Base-by-base conservation (phyloP, 35 echinoderm and acorn worm species). In the Apostichopus californicus region DNA sequence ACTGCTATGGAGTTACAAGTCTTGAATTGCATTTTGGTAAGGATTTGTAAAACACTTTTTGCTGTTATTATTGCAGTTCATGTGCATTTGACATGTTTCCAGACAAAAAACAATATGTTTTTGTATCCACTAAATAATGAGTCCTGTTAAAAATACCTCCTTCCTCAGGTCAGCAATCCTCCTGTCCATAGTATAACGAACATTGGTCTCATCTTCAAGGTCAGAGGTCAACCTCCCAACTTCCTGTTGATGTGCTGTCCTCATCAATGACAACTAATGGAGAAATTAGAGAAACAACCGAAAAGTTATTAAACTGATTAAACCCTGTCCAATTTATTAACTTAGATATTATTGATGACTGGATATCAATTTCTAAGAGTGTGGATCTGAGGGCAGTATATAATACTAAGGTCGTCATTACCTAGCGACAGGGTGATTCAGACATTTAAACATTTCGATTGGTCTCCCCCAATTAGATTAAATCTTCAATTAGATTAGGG, bases 141-240 rank as follows among this genome's bases (percentile, higher is more conserved):
- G 7, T 61, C 58, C 12, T 61, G 12, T 46, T 60, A 61, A 28
- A 28, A 87, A 14, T 89, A 98, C 96, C 94, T 98, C 96, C 91
- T 98, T 98, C 17, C 96, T 90, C 46, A 98, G 71, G 52, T 95
- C 94, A 13, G 94, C 94, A 12, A 98, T 89, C 55, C 96, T 90
- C 66, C 93, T 95, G 73, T 98, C 96, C 96, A 98, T 98, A 83
- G 90, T 78, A 86, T 86, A 90, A 63, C 96, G 73, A 10, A 92
- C 84, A 73, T 84, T 92, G 0, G 92, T 86, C 70, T 98, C 96
- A 92, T 98, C 96, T 54, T 98, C 96, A 46, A 98, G 94, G 86
- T 98, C 96, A 71, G 95, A 95, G 57, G 94, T 98, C 73, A 98
- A 87, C 23, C 94, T 88, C 13, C 92, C 92, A 3, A 98, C 34